Conservation (phyloP, 2,797 vertebrate genomes). For the Euphonia xanthogaster region DNA sequence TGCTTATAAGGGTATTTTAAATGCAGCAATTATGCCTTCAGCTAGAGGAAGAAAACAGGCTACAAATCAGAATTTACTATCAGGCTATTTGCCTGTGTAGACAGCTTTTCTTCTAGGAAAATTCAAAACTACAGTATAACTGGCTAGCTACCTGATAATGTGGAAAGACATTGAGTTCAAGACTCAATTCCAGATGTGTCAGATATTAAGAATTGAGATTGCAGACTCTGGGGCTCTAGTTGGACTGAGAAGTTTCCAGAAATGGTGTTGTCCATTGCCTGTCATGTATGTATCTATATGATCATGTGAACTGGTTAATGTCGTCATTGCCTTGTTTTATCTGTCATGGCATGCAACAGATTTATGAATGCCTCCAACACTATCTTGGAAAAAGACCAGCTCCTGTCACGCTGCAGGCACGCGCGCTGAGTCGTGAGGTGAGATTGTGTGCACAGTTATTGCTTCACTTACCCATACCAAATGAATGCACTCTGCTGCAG, state of each 20-base stretch:
- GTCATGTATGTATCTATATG: background rate
- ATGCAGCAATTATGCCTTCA: background rate
- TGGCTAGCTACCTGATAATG: background rate
- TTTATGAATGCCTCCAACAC: conserved; percentile 88
- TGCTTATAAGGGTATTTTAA: background rate
- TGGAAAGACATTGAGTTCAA: background rate
- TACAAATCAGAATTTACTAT: background rate
- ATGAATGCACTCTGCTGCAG: background rate
- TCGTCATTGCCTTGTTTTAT: background rate
- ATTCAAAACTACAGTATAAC: background rate
- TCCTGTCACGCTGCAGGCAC: conserved; percentile 78
- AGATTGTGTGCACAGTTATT: background rate
- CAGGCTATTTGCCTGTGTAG: background rate
- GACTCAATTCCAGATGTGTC: background rate
- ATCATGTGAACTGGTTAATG: background rate
- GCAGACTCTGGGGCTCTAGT: background rate
- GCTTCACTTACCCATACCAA: background rate
- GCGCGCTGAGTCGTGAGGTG: conserved; percentile 84
- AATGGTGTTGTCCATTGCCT: background rate
- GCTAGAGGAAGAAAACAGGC: background rate
- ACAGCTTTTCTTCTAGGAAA: background rate
- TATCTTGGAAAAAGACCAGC: conserved; percentile 74
- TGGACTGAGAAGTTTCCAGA: background rate
- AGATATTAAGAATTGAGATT: background rate
- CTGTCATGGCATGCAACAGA: conserved; percentile 67